Evolutionary conservation across 1,140 invertebrate species (phyloP), one percentile per base, ranked within the genome.

Genomic region (Monomorium pharaonis): DNA sequence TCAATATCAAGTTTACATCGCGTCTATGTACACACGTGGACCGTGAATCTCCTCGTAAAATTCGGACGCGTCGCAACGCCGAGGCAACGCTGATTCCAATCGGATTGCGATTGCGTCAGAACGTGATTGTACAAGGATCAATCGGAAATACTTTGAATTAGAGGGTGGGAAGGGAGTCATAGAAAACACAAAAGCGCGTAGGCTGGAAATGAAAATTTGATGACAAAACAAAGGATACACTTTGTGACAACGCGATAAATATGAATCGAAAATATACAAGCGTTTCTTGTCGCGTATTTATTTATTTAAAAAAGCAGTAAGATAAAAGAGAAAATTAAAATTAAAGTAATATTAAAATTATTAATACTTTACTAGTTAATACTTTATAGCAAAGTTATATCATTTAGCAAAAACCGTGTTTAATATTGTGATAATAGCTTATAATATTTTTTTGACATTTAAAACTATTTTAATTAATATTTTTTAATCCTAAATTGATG

Each of bases 1-100:
- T 93, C 92, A 93, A 93, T 93, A 93, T 78, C 84, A 74, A 89
- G 90, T 92, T 90, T 89, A 78, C 87, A 88, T 89, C 87, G 86
- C 89, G 81, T 89, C 67, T 85, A 85, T 74, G 67, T 56, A 85
- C 77, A 75, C 92, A 92, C 92, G 91, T 92, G 92, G 90, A 91
- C 69, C 21, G 47, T 49, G 65, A 84, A 76, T 44, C 62, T 27
- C 49, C 51, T 18, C 37, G 58, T 47, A 37, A 86, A 84, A 33
- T 58, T 63, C 47, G 54, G n/a, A 63, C 18, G 3, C 78, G 65
- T 44, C 65, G 21, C 24, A 49, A 81, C 63, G 33, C 16, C 33
- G 44, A 44, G 27, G 18, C 10, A n/a, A n/a, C 12, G 65, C 49
- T 58, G 78, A 56, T 58, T 24, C 42, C n/a, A 27, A 56, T 60